A percentile compares a stretch with the other conserved stretches of the same genome.
phyloP scores from a whole-genome alignment of 2,888 invertebrate genomes.

The Ectropis crepuscularia region DNA sequence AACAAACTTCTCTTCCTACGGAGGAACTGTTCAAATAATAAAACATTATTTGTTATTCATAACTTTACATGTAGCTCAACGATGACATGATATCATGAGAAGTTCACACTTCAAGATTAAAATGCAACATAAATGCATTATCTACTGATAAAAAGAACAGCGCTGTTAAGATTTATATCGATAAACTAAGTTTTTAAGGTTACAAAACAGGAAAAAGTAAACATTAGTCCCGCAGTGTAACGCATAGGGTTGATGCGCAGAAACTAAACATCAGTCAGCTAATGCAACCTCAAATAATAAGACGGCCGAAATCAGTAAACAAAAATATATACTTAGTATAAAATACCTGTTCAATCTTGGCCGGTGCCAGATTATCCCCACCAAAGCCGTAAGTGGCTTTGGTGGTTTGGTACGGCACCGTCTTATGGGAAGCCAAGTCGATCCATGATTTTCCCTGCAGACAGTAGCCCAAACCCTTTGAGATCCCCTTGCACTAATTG shows the following conservation, averaged over 20 bases:
- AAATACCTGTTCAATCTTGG: no score
- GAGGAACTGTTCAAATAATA: conserved; percentile 17
- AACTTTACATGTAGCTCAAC: conserved; percentile 9
- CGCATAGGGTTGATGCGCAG: not conserved
- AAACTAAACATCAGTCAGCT: no score
- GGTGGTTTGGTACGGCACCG: no score
- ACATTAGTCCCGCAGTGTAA: not conserved
- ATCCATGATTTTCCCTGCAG: no score
- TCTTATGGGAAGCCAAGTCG: no score
- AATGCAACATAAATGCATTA: conserved; percentile 8
- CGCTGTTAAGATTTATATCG: not conserved
- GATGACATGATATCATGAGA: conserved; percentile 12
- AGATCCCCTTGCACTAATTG: no score
- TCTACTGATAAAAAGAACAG: conserved; percentile 7
- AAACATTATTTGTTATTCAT: conserved; percentile 16
- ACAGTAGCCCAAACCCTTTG: no score
- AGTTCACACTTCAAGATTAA: conserved; percentile 6
- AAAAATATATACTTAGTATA: no score
- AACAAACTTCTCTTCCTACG: conserved; percentile 17
- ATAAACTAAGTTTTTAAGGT: not conserved
- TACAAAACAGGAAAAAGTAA: not conserved
- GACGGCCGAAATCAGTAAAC: no score
- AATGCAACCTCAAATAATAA: no score
- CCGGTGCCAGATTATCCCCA: no score
- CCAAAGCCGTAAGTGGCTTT: no score